Evolutionary conservation across 2,797 vertebrate species (phyloP).

Genomic region (Anguilla marmorata): DNA sequence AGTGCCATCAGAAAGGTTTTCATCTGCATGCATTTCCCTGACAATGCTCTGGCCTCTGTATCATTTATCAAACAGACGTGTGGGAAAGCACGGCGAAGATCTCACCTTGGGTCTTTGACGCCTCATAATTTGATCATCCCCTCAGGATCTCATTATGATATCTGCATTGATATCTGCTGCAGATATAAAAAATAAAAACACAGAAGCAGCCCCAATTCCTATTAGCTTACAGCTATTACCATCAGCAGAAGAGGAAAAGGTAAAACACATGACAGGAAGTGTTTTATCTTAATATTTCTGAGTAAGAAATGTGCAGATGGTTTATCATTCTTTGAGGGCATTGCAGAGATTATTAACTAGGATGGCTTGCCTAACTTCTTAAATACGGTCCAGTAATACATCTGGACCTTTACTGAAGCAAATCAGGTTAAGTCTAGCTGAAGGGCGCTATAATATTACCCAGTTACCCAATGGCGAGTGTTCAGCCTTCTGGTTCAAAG

Average conservation of each 20-base stretch:
- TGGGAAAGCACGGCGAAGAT: neutral
- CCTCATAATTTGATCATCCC: neutral
- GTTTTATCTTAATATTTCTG: neutral
- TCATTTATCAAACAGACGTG: neutral
- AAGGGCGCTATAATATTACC: neutral
- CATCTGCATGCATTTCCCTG: neutral
- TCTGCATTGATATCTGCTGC: neutral
- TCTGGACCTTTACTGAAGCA: slow-evolving; percentile 6
- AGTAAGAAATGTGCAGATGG: neutral
- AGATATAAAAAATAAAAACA: neutral
- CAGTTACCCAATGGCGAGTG: neutral
- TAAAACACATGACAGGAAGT: neutral
- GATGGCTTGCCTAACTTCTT: neutral
- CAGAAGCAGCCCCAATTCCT: neutral
- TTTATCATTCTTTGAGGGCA: neutral
- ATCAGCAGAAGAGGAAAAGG: neutral
- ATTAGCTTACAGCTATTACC: neutral
- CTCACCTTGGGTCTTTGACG: neutral
- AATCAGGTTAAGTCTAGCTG: neutral
- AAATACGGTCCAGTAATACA: neutral
- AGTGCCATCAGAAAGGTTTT: neutral
- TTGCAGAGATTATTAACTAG: neutral
- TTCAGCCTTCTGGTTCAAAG: neutral
- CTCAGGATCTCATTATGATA: neutral
- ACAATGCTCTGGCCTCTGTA: neutral